A percentile compares a stretch with the other conserved stretches of the same genome.
Evolutionary conservation across 2,113 vertebrate genomes (phyloP).

Genomic region (Bubo blakistoni): DNA sequence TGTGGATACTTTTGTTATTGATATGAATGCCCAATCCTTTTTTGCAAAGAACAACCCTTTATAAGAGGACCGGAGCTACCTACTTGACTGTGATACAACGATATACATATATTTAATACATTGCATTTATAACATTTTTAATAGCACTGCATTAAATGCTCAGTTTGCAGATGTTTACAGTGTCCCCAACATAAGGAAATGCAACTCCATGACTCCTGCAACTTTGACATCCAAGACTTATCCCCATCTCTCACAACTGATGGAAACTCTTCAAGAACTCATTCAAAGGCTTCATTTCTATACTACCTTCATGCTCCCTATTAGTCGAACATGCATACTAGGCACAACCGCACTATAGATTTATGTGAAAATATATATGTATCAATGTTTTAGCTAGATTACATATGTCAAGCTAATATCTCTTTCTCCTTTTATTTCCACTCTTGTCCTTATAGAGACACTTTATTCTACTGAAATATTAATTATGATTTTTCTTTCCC

Average conservation of each 20-base stretch:
- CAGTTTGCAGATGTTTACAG: not conserved
- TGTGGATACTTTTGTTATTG: accelerated
- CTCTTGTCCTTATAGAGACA: not conserved
- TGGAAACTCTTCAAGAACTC: not conserved
- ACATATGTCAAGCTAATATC: not conserved
- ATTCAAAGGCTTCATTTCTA: not conserved
- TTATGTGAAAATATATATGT: not conserved
- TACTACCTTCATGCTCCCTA: not conserved
- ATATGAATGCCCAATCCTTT: not conserved
- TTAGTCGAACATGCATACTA: not conserved
- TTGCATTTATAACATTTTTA: not conserved
- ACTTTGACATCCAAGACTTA: not conserved
- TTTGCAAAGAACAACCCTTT: not conserved
- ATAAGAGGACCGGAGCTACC: not conserved
- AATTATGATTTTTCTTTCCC: slow-evolving; percentile 47
- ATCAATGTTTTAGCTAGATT: not conserved
- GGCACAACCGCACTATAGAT: not conserved
- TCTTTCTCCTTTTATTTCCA: not conserved
- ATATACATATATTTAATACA: not conserved
- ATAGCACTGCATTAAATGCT: not conserved
- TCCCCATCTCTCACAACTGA: not conserved
- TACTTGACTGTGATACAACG: not conserved
- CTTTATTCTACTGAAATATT: slow-evolving; percentile 49
- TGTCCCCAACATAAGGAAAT: not conserved
- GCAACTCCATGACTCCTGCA: not conserved